Base-by-base conservation (phyloP, 2,113 vertebrate genomes). In the Nothocercus nigrocapillus region DNA sequence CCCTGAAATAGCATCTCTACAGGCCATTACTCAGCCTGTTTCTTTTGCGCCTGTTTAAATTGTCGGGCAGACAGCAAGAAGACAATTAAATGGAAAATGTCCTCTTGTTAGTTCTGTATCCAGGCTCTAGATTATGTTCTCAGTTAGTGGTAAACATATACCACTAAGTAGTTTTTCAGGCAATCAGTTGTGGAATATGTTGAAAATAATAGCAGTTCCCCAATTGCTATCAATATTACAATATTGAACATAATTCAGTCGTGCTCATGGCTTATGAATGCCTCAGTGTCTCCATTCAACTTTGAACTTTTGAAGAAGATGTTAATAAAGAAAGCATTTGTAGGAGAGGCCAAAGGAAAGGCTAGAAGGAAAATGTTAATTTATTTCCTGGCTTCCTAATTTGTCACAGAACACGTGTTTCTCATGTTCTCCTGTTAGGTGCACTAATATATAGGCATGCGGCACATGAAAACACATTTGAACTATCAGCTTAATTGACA, bases 1-100 rank as follows among this genome's bases (percentile, higher is more conserved):
- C 94, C 85, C 88, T 95, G 96, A 96, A 98, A 99, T 97, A 98
- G 95, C 98, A 98, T 93, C 76, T 83, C 20, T 44, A 19, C 38
- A 40, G 85, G 79, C 81, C 82, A 72, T 90, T 78, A 5, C 53
- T 81, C 34, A n/a, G 63, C 58, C 76, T 4, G 17, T 84, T 89
- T 24, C 18, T 3, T 22, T 61, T 53, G 8, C 10, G 84, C 45
- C 53, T 94, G 89, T 69, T 30, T 62, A 53, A 86, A 82, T 40
- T 9, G 21, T 7, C 16, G 67, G 20, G 17, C 63, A 93, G 85
- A 42, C 25, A 73, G 66, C 51, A 42, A 80, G 67, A 59, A 40
- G 45, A 88, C 76, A 95, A 94, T 89, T 19, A 47, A 47, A 63
- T 62, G 32, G 24, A 9, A 86, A 95, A 80, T 82, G 91, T 25